phyloP scores from a whole-genome alignment of 2,888 invertebrate species.

The Axea sp. region DNA sequence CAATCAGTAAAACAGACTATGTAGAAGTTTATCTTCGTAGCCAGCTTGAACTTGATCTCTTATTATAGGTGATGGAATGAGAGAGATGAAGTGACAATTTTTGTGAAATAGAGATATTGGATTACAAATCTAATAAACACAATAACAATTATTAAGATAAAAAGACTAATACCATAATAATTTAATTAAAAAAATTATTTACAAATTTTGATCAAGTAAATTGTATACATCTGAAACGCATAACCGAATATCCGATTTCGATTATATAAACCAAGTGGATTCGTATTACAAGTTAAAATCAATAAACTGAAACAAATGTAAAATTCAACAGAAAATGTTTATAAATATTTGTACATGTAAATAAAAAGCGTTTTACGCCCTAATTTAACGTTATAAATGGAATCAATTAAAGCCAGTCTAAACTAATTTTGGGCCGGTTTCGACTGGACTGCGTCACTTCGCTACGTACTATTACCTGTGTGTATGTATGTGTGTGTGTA shows the following conservation, averaged over 20 bases:
- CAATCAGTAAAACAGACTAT: slow-evolving; percentile 34
- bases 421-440: slow-evolving; percentile 13
- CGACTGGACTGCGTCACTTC: slow-evolving; percentile 16
- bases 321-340: too few species aligned
- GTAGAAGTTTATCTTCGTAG: slow-evolving; percentile 64
- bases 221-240: too few species aligned
- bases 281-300: too few species aligned
- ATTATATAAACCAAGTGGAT: too few species aligned
- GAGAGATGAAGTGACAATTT: slow-evolving; percentile 18
- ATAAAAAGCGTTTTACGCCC: background rate
- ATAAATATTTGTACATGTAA: too few species aligned
- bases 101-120: slow-evolving; percentile 15
- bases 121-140: background rate
- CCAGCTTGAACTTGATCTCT: slow-evolving; percentile 66
- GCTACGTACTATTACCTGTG: slow-evolving; percentile 20
- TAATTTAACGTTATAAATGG: background rate
- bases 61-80: slow-evolving; percentile 61
- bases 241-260: too few species aligned
- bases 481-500: slow-evolving; percentile 53
- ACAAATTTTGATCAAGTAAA: too few species aligned
- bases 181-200: background rate
- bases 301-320: too few species aligned
- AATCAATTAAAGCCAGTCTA: background rate
- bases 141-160: too few species aligned
- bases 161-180: too few species aligned